phyloP scores from a whole-genome alignment of 2,113 vertebrate species.

The Delphinapterus leucas region DNA sequence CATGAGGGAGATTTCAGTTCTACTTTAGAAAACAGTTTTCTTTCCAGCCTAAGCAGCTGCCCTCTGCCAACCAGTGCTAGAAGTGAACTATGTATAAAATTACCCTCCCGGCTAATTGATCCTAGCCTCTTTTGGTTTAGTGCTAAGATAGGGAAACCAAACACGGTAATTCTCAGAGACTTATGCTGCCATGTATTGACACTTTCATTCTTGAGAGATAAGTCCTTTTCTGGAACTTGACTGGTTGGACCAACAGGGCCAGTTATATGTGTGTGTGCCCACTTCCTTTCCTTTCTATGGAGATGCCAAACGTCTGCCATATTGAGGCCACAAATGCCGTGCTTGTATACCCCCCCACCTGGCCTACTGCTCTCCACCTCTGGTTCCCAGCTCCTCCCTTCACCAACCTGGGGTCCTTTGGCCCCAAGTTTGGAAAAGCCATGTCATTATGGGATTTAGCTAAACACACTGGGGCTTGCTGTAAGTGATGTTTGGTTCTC shows the following conservation, averaged over 20 bases:
- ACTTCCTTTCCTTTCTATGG: not conserved
- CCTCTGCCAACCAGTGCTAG: constrained; percentile 28
- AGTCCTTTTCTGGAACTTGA: not conserved
- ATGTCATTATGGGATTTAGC: not conserved
- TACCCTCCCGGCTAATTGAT: not conserved
- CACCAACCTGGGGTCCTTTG: not conserved
- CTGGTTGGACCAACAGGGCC: too few relatives aligned
- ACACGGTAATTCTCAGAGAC: not conserved
- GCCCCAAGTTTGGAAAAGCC: not conserved
- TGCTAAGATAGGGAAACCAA: not conserved
- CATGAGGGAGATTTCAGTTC: not conserved
- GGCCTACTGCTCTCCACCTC: accelerated
- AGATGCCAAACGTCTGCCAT: not conserved
- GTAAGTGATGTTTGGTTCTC: not conserved
- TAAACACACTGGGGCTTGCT: not conserved
- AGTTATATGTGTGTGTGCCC: too few relatives aligned
- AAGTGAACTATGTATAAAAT: not conserved
- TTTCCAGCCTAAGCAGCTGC: constrained; percentile 18
- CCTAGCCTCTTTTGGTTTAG: not conserved
- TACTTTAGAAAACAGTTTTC: constrained; percentile 40
- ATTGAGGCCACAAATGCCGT: accelerated
- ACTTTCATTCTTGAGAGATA: not conserved
- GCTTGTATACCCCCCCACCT: too few relatives aligned
- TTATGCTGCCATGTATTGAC: accelerated
- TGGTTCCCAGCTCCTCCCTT: not conserved